Percentiles rank a stretch among this genome's conserved stretches.
phyloP scores from a whole-genome alignment of 2,888 invertebrate genomes.

The Tetragonisca angustula region DNA sequence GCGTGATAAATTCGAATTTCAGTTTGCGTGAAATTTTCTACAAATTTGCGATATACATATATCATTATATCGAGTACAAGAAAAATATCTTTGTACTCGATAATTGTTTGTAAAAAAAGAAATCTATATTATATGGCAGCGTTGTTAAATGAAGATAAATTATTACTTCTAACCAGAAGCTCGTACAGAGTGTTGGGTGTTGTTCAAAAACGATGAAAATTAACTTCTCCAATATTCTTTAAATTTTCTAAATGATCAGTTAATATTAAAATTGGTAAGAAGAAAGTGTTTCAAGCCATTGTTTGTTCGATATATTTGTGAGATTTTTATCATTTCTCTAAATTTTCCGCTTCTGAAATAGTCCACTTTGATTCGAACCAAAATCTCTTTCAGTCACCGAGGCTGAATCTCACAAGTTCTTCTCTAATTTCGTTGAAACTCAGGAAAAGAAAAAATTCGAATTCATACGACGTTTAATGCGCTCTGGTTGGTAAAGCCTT shows the following conservation, averaged over 20 bases:
- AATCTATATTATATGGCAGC: neutral
- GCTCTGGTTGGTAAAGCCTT: neutral
- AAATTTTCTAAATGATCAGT: no score
- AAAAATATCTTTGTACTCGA: neutral
- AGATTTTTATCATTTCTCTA: no score
- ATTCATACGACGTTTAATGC: neutral
- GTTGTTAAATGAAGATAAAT: neutral
- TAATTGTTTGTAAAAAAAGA: neutral
- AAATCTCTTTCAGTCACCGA: slow-evolving; percentile 23
- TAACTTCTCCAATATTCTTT: neutral
- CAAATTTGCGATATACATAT: neutral
- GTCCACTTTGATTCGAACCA: neutral
- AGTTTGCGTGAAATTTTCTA: neutral
- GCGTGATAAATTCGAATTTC: neutral
- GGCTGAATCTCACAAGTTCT: slow-evolving; percentile 16
- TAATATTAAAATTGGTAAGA: no score
- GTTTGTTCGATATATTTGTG: no score
- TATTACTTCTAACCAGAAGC: neutral
- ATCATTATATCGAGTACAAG: neutral
- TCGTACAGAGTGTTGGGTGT: neutral
- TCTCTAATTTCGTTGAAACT: slow-evolving; percentile 3
- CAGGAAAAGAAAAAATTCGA: neutral
- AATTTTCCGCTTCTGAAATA: neutral
- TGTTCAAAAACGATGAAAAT: neutral
- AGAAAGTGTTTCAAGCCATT: no score